Conservation (phyloP, 2,797 vertebrate species). For the Mastacembelus armatus region DNA sequence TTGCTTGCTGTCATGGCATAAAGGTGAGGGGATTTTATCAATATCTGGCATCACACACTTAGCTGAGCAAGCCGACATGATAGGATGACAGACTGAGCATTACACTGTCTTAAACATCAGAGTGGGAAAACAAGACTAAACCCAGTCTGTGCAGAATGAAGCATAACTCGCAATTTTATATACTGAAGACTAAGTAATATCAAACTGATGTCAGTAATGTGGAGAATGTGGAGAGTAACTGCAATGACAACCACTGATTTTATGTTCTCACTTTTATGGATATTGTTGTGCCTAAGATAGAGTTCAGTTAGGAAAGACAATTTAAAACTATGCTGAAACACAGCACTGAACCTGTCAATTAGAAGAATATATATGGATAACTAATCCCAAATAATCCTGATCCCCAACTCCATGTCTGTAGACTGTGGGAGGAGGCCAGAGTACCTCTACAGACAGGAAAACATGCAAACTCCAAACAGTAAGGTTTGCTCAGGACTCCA, state of each 20-base stretch:
- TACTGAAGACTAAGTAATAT: not conserved
- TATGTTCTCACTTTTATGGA: not conserved
- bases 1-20: constrained; percentile 30
- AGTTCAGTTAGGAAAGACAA: not conserved
- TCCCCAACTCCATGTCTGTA: too few species aligned
- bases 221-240: not conserved
- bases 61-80: constrained; percentile 21
- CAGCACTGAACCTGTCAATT: too few species aligned
- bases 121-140: not conserved
- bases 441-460: too few species aligned
- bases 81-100: constrained; percentile 2
- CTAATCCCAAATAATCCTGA: too few species aligned
- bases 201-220: not conserved
- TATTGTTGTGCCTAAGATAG: not conserved
- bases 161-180: not conserved
- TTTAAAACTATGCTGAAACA: too few species aligned
- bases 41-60: constrained; percentile 6
- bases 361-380: too few species aligned
- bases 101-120: constrained; percentile 3
- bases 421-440: too few species aligned
- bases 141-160: not conserved
- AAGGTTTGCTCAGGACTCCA: too few species aligned
- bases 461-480: too few species aligned
- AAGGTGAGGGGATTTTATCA: constrained; percentile 33
- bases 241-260: not conserved